Base-by-base conservation (phyloP, 2,797 vertebrate species). In the Fundulus diaphanus region DNA sequence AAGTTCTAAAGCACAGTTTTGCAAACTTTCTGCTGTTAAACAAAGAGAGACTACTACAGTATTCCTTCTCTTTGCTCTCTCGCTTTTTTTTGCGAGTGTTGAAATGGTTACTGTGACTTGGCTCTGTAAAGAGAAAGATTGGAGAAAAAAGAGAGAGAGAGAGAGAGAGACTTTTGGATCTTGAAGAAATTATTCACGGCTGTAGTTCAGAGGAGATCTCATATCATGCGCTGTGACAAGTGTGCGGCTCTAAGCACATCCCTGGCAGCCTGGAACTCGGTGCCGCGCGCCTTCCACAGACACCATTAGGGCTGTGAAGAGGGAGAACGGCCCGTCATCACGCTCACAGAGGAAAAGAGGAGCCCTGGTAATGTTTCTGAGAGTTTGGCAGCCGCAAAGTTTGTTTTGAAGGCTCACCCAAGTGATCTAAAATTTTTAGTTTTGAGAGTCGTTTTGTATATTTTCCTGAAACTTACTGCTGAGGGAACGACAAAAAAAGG, bases 161-260 rank as follows among this genome's bases (percentile, higher is more conserved):
- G 82, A 74, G 42, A 61, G 49, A 80, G 27, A 89, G 86, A 85
- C 80, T 82, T 79, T 91, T 92, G 91, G 87, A 91, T 91, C 79
- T 91, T 88, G 87, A 85, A 94, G 90, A 91, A 93, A 93, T 93
- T 89, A 92, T 93, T 91, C 91, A 91, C 86, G 89, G 90, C 88
- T 91, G 79, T 84, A 91, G 90, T 94, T 94, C 90, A 91, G 91
- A 93, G 87, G 89, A 92, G 69, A 48, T 70, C 82, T 92, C 68
- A 61, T 82, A 67, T 93, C 93, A 93, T 82, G 89, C 84, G 85
- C 90, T 90, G 87, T 93, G 93, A 94, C 93, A 93, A 92, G 92
- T 92, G 88, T 89, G 82, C 81, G 59, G 87, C 88, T 92, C 87
- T 80, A 73, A 90, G 92, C 88, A 33, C 84, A 82, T 90, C 85